These are phyloP conservation scores for Stenopsyche tienmushanensis DNA, from an alignment of 1,140 invertebrate species.

Conservation along the genomic window DNA sequence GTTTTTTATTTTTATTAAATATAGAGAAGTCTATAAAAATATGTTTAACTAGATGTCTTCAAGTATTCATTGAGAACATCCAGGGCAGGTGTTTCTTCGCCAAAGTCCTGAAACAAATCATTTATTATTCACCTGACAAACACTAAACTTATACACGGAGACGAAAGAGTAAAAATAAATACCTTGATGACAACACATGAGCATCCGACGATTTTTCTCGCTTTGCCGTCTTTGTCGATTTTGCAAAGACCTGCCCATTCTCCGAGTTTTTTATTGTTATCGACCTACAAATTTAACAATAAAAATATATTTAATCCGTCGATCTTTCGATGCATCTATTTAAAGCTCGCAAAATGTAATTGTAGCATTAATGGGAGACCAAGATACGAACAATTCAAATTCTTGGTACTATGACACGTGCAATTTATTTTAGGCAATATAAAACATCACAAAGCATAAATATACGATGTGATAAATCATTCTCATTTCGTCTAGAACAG, in stretches of 20 bases:
- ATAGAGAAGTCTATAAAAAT: constrained; percentile 35
- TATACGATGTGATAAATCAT: constrained; percentile 33
- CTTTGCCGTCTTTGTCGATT: constrained; percentile 98
- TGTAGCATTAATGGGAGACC: constrained; percentile 42
- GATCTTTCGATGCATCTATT: too few species aligned
- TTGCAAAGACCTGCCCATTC: constrained; percentile 99
- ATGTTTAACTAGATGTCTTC: constrained; percentile 57
- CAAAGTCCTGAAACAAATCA: constrained; percentile 78
- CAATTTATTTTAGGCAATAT: constrained; percentile 32
- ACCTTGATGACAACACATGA: constrained; percentile 97
- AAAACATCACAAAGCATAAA: constrained; percentile 14
- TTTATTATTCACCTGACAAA: neutral
- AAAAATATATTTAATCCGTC: constrained; percentile 3
- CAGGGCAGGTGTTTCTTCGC: constrained; percentile 91
- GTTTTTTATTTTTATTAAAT: constrained; percentile 32
- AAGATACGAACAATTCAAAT: constrained; percentile 27
- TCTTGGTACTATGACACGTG: constrained; percentile 42
- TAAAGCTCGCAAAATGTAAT: neutral
- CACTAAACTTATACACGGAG: neutral
- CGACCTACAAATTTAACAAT: constrained; percentile 62
- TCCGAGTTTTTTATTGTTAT: constrained; percentile 98
- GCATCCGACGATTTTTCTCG: constrained; percentile 97
- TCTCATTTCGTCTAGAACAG: constrained; percentile 36
- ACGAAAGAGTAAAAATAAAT: constrained; percentile 40
- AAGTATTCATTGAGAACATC: constrained; percentile 92